Percentiles rank a stretch among this genome's conserved stretches.
phyloP scores from a whole-genome alignment of 2,888 invertebrate species.

The Drosophila sordidula region DNA sequence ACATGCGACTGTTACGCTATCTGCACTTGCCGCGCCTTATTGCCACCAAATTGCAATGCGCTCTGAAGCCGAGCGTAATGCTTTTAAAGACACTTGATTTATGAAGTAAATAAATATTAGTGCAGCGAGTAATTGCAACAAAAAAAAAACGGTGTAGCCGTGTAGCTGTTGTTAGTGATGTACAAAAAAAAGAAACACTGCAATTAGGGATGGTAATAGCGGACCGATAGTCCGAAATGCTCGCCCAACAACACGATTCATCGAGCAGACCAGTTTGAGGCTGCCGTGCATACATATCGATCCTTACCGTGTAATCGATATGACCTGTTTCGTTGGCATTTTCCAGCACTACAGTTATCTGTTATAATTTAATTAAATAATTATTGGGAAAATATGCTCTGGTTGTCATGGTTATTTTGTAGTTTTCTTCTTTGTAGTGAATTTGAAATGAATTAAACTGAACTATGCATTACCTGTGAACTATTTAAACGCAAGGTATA shows the following conservation, averaged over 20 bases:
- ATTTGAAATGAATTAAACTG: neutral
- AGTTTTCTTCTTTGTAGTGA: too few species aligned
- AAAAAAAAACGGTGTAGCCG: constrained; percentile 30
- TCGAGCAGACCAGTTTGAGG: neutral
- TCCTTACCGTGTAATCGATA: neutral
- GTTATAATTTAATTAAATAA: neutral
- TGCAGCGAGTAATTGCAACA: constrained; percentile 23
- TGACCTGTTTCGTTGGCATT: neutral
- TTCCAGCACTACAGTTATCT: neutral
- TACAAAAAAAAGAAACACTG: constrained; percentile 30
- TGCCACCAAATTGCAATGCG: constrained; percentile 16
- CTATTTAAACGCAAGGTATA: too few species aligned
- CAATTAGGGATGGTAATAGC: constrained; percentile 15
- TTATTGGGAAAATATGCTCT: neutral
- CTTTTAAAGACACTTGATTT: constrained; percentile 5
- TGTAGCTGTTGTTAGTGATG: constrained; percentile 43
- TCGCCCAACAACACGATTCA: neutral
- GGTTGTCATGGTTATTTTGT: too few species aligned
- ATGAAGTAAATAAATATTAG: constrained; percentile 7
- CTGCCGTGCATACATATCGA: too few species aligned
- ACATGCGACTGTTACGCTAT: neutral
- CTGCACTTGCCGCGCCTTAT: constrained; percentile 10
- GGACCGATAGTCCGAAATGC: constrained; percentile 8
- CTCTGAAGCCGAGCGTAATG: neutral
- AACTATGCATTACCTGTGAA: neutral